phyloP scores from a whole-genome alignment of 2,797 vertebrate species.

The Macrochelys suwanniensis region DNA sequence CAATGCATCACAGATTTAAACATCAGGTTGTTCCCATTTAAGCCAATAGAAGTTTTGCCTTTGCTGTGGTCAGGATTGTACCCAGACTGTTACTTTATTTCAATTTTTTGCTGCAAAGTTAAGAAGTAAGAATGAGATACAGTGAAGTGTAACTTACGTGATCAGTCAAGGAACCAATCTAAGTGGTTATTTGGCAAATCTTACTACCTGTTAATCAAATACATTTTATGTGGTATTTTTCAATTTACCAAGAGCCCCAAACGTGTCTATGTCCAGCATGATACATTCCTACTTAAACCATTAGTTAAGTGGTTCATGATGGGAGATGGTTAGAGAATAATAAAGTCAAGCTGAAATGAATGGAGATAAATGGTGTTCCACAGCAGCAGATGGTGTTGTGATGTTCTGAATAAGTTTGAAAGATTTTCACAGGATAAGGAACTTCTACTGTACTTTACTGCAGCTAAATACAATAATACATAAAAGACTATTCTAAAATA shows the following conservation, averaged over 20 bases:
- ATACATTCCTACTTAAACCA: neutral
- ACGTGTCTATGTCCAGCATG: neutral
- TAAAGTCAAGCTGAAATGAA: neutral
- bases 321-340: neutral
- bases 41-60: neutral
- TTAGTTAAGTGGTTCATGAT: neutral
- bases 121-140: neutral
- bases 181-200: neutral
- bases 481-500: neutral
- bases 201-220: neutral
- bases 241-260: neutral
- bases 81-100: neutral
- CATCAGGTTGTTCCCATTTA: neutral
- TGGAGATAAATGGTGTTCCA: neutral
- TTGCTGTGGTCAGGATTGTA: neutral
- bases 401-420: neutral
- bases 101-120: neutral
- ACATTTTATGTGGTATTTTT: neutral
- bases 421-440: neutral
- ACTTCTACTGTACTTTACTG: neutral
- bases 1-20: neutral
- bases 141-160: neutral
- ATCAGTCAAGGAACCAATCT: neutral
- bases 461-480: neutral
- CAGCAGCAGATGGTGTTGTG: neutral